Evolutionary conservation across 2,888 invertebrate species (phyloP).

Genomic region (Amphipyra tragopoginis): DNA sequence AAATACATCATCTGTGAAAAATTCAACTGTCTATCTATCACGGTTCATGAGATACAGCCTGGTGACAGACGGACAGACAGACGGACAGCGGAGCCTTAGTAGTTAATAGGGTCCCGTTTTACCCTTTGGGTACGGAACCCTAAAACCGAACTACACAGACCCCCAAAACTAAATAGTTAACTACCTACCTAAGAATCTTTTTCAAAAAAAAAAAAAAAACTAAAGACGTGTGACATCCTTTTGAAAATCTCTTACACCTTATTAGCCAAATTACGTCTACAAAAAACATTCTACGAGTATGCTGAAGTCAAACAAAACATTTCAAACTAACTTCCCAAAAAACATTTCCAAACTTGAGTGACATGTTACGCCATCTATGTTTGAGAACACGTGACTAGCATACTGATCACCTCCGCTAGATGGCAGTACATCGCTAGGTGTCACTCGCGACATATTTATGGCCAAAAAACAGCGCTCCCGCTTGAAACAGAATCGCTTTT

Average conservation of each 20-base stretch:
- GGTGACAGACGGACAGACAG: no score
- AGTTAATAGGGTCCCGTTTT: no score
- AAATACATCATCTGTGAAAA: no score
- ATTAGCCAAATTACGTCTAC: background rate
- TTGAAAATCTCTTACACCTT: background rate
- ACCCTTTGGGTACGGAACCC: no score
- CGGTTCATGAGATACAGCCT: no score
- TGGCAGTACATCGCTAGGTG: conserved; percentile 72
- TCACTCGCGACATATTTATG: conserved; percentile 83
- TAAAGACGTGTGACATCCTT: no score
- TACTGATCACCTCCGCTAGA: conserved; percentile 69
- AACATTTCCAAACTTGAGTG: conserved; percentile 41
- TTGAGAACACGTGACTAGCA: conserved; percentile 54
- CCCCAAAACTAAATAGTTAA: no score
- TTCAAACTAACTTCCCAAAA: conserved; percentile 26
- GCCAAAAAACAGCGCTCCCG: conserved; percentile 81
- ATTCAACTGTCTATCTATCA: no score
- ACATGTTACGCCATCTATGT: conserved; percentile 77
- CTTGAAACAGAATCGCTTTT: conserved; percentile 85
- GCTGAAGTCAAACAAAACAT: conserved; percentile 21
- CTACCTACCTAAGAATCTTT: no score
- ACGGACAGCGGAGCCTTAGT: no score
- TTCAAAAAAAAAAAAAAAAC: no score
- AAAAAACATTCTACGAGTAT: background rate
- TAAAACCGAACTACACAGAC: no score